Evolutionary conservation across 1,140 invertebrate genomes (phyloP).

Genomic region (Cardiocondyla obscurior): DNA sequence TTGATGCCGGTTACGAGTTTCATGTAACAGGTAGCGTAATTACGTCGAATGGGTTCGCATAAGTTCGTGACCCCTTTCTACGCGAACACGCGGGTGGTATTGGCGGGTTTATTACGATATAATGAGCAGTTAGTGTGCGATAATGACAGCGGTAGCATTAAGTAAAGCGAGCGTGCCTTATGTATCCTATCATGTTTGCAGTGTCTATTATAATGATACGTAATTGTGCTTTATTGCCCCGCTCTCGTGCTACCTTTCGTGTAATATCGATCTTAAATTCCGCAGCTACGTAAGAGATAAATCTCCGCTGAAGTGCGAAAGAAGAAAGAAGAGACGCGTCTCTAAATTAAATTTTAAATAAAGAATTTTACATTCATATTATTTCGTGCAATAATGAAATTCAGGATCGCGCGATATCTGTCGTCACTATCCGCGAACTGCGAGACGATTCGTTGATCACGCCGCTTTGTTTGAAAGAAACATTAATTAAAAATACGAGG

Average conservation of each 20-base stretch:
- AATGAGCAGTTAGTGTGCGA: conserved; percentile 65
- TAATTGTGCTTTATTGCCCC: conserved; percentile 10
- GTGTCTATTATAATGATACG: conserved; percentile 22
- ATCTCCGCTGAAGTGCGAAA: background rate
- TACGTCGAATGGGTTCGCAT: conserved; percentile 62
- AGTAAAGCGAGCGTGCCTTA: conserved; percentile 16
- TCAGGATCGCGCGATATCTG: background rate
- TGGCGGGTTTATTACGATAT: conserved; percentile 59
- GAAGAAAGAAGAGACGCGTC: background rate
- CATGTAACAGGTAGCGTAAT: conserved; percentile 65
- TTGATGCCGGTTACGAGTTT: conserved; percentile 41
- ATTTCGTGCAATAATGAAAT: background rate
- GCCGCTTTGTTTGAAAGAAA: background rate
- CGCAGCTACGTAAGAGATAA: background rate
- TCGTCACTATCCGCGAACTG: background rate
- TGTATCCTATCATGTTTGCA: conserved; percentile 14
- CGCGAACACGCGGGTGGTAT: conserved; percentile 34
- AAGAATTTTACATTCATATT: background rate
- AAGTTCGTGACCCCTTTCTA: conserved; percentile 58
- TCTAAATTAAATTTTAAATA: background rate
- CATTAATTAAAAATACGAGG: conserved; percentile 43
- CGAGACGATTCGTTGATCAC: background rate
- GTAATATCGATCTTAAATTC: background rate
- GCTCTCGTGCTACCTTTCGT: background rate
- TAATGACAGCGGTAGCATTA: conserved; percentile 59